phyloP scores from a whole-genome alignment of 2,113 vertebrate genomes.

The Calidris pugnax region DNA sequence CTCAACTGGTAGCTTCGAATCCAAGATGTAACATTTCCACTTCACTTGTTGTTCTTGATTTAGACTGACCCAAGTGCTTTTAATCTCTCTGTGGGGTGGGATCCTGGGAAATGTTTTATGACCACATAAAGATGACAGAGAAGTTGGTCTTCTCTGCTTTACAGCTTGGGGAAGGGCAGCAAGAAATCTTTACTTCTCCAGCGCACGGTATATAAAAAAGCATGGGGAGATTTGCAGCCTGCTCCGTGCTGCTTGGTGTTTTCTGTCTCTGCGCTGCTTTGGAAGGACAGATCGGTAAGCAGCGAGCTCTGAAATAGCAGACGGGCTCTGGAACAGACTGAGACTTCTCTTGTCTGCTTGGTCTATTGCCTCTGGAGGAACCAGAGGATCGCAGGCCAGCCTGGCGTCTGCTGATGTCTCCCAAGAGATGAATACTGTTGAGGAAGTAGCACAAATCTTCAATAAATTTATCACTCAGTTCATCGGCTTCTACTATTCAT shows the following conservation, averaged over 20 bases:
- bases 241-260: not conserved
- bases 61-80: not conserved
- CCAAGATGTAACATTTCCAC: not conserved
- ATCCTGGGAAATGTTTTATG: not conserved
- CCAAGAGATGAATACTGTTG: not conserved
- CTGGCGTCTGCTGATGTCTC: not conserved
- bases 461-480: not conserved
- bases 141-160: constrained; percentile 1
- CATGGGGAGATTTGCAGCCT: not conserved
- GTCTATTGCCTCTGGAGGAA: not conserved
- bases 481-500: not conserved
- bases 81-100: not conserved
- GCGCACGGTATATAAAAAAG: not conserved
- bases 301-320: not conserved
- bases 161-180: not conserved
- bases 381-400: not conserved
- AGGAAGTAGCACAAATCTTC: not conserved
- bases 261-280: not conserved
- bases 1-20: not conserved
- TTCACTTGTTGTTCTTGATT: not conserved
- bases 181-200: constrained; percentile 1
- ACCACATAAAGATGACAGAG: not conserved
- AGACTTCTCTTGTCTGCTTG: not conserved
- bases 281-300: not conserved
- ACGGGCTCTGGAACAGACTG: not conserved